Conservation (phyloP, 2,797 vertebrate genomes). For the Amniataba percoides region DNA sequence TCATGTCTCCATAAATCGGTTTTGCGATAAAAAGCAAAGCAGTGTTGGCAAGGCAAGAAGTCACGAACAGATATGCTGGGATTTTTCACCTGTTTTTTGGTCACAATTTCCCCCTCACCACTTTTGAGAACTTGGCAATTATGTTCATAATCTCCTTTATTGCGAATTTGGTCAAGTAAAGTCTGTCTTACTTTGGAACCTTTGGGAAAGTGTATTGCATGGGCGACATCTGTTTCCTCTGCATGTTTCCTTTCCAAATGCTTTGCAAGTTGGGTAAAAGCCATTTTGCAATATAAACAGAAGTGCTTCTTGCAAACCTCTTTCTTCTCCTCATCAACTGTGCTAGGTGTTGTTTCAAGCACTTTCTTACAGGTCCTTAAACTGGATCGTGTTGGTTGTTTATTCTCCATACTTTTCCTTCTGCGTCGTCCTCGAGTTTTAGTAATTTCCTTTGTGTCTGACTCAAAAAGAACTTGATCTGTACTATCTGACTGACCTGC, state of each 20-base stretch:
- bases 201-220: constrained; percentile 79
- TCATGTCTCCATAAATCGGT: constrained; percentile 82
- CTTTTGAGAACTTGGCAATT: constrained; percentile 74
- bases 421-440: not conserved
- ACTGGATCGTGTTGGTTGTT: constrained; percentile 66
- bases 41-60: constrained; percentile 81
- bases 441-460: constrained; percentile 6
- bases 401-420: constrained; percentile 44
- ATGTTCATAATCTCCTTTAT: constrained; percentile 79
- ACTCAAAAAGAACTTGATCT: constrained; percentile 29
- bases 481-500: constrained; percentile 25
- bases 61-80: constrained; percentile 70
- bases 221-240: constrained; percentile 76
- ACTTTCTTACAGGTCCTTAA: constrained; percentile 69
- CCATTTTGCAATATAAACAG: constrained; percentile 80
- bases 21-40: constrained; percentile 81
- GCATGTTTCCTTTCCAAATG: constrained; percentile 79
- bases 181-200: constrained; percentile 78
- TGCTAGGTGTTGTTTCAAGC: constrained; percentile 25
- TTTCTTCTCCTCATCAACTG: constrained; percentile 50
- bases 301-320: constrained; percentile 73
- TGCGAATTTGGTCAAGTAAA: constrained; percentile 79
- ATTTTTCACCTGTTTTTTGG: constrained; percentile 68
- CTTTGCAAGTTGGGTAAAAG: constrained; percentile 74
- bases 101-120: constrained; percentile 68